Conservation (phyloP, 2,888 invertebrate species). For the Brachynemurus nebulosus region DNA sequence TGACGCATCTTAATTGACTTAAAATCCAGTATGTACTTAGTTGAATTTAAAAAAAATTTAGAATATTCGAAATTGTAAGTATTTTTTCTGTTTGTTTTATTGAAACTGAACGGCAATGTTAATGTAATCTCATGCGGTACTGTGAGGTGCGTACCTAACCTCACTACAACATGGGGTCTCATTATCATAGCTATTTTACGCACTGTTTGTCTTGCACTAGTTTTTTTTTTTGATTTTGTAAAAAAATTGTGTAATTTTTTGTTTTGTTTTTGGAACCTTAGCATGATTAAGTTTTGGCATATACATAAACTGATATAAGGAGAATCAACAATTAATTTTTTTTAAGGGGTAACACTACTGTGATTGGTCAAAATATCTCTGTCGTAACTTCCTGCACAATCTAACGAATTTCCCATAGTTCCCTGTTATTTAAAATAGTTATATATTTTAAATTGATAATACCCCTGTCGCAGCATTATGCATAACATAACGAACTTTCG, state of each 20-base stretch:
- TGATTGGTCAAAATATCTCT: too few species aligned
- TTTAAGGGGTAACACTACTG: conserved; percentile 8
- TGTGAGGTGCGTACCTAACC: conserved; percentile 61
- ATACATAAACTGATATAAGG: conserved; percentile 12
- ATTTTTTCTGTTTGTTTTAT: conserved; percentile 10
- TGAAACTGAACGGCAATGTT: conserved; percentile 36
- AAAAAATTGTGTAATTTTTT: conserved; percentile 11
- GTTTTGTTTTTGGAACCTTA: conserved; percentile 19
- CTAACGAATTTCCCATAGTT: too few species aligned
- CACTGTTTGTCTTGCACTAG: conserved; percentile 15
- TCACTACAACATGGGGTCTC: conserved; percentile 82
- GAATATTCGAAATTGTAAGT: background rate
- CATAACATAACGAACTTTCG: too few species aligned
- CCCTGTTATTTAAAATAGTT: too few species aligned
- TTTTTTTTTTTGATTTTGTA: conserved; percentile 24
- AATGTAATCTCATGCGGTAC: conserved; percentile 97
- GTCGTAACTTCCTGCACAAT: too few species aligned
- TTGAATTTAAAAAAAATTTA: background rate
- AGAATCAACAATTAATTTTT: conserved; percentile 14
- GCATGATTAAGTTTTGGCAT: conserved; percentile 20
- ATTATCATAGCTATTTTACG: conserved; percentile 41
- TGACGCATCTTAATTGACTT: conserved; percentile 6
- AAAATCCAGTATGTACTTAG: conserved; percentile 1
- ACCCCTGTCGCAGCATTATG: too few species aligned
- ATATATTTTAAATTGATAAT: too few species aligned